Evolutionary conservation across 2,888 invertebrate genomes (phyloP), one percentile per base, ranked within the genome.

Genomic region (Heteropelma amictum): DNA sequence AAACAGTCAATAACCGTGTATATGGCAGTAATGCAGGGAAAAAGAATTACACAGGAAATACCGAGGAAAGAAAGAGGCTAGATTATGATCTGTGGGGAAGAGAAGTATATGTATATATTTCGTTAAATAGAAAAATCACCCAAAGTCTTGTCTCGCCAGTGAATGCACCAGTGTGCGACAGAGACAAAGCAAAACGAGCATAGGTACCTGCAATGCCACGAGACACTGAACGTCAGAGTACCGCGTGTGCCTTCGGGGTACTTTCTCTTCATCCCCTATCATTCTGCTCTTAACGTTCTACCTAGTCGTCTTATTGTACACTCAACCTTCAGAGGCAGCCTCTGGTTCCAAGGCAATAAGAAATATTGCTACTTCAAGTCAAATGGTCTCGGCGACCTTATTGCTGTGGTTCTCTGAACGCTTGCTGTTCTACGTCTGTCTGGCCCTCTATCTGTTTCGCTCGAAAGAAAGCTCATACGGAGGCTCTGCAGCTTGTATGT

Each of bases 361-460:
- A 84, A 84, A 83, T 85, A 85, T 85, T 85, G 85, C 84, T 84
- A 83, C 81, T 84, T 79, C 81, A 79, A 77, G 77, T 80, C 67
- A 76, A 80, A 80, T 79, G 81, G 80, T 82, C 79, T 79, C 80
- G 76, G 70, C 64, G 53, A 78, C 80, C 78, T 84, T 84, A 85
- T 84, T 85, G 82, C 76, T 64, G 63, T 71, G 83, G 79, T 71
- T 60, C 61, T 72, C 49, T 64, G 51, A 12, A n/a, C 47, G 40
- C 47, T 53, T 14, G 17, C 17, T 30, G 19, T 45, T 12, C 19
- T 5, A 19, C 17, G 17, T 49, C 17, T 26, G 23, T 10, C 28
- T 49, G n/a, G 21, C 8, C 2, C 21, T 49, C 42, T 65, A 10
- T 38, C 40, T 42, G n/a, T 35, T 6, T 71, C 40, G 0, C 10